Evolutionary conservation across 2,797 vertebrate genomes (phyloP).

Genomic region (Sebastes diaconus): DNA sequence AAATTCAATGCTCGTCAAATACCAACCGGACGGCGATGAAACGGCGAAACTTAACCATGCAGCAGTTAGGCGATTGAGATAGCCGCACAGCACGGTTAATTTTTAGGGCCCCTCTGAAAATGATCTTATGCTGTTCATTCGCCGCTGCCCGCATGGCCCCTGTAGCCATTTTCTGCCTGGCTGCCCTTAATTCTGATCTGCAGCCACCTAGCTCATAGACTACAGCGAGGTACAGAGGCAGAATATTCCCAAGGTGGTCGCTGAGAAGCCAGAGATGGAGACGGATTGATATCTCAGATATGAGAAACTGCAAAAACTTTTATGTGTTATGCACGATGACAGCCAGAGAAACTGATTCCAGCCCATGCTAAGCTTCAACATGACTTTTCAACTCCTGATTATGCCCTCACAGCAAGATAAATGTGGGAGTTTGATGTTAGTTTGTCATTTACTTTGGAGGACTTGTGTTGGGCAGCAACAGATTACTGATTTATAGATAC

Average conservation of each 20-base stretch:
- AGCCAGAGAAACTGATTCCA: conserved; percentile 35
- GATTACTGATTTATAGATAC: background rate
- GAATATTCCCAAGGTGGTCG: conserved; percentile 59
- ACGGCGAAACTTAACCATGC: conserved; percentile 49
- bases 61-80: conserved; percentile 59
- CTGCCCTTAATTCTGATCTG: conserved; percentile 74
- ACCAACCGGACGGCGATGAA: conserved; percentile 58
- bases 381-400: background rate
- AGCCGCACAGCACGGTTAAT: conserved; percentile 68
- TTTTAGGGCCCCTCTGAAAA: conserved; percentile 75
- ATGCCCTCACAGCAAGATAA: background rate
- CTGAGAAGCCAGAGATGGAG: conserved; percentile 38
- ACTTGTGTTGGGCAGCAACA: background rate
- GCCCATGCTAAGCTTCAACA: background rate
- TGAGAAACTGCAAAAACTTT: conserved; percentile 43
- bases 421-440: background rate
- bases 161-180: conserved; percentile 81
- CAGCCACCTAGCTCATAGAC: conserved; percentile 45
- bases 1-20: conserved; percentile 57
- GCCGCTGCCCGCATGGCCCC: conserved; percentile 46
- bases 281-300: conserved; percentile 49
- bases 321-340: conserved; percentile 10
- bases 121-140: conserved; percentile 70
- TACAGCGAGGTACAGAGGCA: conserved; percentile 36
- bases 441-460: background rate